A percentile compares a stretch with the other conserved stretches of the same genome.
These are phyloP conservation scores for Lymantria monacha DNA, from an alignment of 2,888 invertebrate genomes.

Conservation along the genomic window DNA sequence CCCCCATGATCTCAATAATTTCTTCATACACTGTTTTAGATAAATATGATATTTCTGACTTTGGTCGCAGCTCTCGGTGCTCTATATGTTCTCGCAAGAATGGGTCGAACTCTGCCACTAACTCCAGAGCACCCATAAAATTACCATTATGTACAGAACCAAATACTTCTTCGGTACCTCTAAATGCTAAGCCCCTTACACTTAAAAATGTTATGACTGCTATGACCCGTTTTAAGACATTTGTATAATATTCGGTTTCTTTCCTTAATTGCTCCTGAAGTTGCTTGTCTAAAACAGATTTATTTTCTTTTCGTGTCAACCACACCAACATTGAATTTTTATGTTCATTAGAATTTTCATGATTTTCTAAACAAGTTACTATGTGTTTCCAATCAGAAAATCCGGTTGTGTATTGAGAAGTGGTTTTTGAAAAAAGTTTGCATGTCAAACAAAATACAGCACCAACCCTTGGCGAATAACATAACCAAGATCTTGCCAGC, in stretches of 20 bases:
- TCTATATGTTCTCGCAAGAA: slow-evolving; percentile 6
- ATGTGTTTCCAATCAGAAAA: slow-evolving; percentile 15
- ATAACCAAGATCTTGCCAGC: slow-evolving; percentile 2
- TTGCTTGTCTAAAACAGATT: slow-evolving; percentile 12
- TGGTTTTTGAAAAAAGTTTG: slow-evolving; percentile 4
- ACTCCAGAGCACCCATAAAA: slow-evolving; percentile 10
- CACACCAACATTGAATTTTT: slow-evolving; percentile 11
- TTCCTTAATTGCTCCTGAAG: slow-evolving; percentile 13
- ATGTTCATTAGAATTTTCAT: slow-evolving; percentile 13
- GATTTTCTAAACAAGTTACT: slow-evolving; percentile 2
- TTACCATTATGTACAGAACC: slow-evolving; percentile 12
- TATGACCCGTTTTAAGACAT: slow-evolving; percentile 14
- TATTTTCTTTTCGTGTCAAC: slow-evolving; percentile 14
- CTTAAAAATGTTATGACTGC: slow-evolving; percentile 16
- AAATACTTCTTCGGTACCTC: slow-evolving; percentile 14
- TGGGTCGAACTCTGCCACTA: slow-evolving; percentile 6
- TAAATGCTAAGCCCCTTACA: slow-evolving; percentile 16
- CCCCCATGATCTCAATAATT: slow-evolving; percentile 10
- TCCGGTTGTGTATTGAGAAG: slow-evolving; percentile 12
- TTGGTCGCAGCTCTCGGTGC: slow-evolving; percentile 14
- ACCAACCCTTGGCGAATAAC: neutral
- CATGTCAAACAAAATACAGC: neutral
- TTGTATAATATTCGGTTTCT: slow-evolving; percentile 18
- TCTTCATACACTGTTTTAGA: slow-evolving; percentile 15
- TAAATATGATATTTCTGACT: slow-evolving; percentile 10